Conservation (phyloP, 2,113 vertebrate species). For the Callionymus lyra region DNA sequence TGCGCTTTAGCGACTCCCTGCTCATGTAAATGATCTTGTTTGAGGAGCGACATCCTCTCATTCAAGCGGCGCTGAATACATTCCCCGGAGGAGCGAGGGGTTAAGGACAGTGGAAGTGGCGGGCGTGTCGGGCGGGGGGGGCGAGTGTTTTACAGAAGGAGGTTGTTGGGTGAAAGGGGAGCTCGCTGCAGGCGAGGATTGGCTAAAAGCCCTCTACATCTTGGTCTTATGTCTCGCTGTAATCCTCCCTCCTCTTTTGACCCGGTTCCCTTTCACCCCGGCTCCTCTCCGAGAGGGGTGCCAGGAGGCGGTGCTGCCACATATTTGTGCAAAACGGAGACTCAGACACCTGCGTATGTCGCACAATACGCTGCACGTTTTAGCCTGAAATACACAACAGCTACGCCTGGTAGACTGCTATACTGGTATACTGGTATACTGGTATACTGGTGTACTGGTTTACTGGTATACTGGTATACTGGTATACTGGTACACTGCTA, state of each 20-base stretch:
- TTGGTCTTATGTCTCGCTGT: constrained; percentile 25
- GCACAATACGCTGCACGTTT: constrained; percentile 23
- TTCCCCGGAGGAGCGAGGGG: constrained; percentile 38
- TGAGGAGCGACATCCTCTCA: constrained; percentile 17
- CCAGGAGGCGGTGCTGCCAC: constrained; percentile 11
- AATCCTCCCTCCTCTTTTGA: constrained; percentile 6
- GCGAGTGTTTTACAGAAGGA: constrained; percentile 20
- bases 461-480: too few relatives aligned
- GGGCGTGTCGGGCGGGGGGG: constrained; percentile 2
- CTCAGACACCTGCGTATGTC: constrained; percentile 39
- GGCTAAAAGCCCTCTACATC: constrained; percentile 27
- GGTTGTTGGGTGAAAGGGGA: constrained; percentile 36
- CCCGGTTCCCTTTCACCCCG: constrained; percentile 19
- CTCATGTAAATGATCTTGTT: constrained; percentile 52
- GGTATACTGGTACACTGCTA: too few relatives aligned
- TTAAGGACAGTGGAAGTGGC: constrained; percentile 21
- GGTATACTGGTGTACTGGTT: too few relatives aligned
- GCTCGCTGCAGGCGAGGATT: constrained; percentile 24
- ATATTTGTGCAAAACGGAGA: constrained; percentile 30
- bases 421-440: too few relatives aligned
- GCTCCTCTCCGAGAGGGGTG: constrained; percentile 23
- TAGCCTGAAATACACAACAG: too few relatives aligned
- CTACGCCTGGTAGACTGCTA: too few relatives aligned
- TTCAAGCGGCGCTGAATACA: constrained; percentile 22
- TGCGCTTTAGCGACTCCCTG: constrained; percentile 16